These are phyloP conservation scores for Pipra filicauda DNA, from an alignment of 2,113 vertebrate genomes.

Conservation along the genomic window DNA sequence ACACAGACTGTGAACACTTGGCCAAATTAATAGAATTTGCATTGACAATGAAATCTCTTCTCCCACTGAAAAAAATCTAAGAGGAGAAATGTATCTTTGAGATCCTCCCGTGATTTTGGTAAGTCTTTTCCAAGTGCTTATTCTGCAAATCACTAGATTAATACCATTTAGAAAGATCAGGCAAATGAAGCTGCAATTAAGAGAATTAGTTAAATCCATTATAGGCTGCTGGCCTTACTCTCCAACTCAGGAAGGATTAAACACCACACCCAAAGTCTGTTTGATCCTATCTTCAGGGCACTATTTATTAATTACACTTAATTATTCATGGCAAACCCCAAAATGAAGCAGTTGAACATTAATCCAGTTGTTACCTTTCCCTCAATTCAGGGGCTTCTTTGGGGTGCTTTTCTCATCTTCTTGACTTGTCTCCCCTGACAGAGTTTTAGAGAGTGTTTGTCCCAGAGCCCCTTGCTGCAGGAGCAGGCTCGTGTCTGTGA, in stretches of 20 bases:
- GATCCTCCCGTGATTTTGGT: conserved; percentile 58
- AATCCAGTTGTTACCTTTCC: conserved; percentile 57
- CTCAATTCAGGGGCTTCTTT: conserved; percentile 14
- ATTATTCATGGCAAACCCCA: conserved; percentile 64
- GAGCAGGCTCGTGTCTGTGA: background rate
- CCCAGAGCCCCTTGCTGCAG: background rate
- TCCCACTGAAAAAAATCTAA: background rate
- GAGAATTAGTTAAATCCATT: conserved; percentile 71
- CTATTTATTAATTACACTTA: conserved; percentile 66
- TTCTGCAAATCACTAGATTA: conserved; percentile 68
- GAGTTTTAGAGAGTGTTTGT: background rate
- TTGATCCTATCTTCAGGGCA: conserved; percentile 66
- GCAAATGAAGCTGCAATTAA: conserved; percentile 69
- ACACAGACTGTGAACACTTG: background rate
- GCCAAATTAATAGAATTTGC: conserved; percentile 46
- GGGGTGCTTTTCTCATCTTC: background rate
- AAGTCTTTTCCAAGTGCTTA: conserved; percentile 64
- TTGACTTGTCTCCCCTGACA: background rate
- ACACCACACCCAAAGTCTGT: conserved; percentile 61
- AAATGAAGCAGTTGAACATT: conserved; percentile 44
- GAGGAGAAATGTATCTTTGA: conserved; percentile 17
- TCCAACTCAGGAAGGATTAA: conserved; percentile 65
- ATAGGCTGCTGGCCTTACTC: conserved; percentile 60
- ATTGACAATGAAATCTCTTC: conserved; percentile 19
- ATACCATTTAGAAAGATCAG: conserved; percentile 69